These are phyloP conservation scores for Xylocampa areola DNA, from an alignment of 2,888 invertebrate genomes.

Conservation along the genomic window DNA sequence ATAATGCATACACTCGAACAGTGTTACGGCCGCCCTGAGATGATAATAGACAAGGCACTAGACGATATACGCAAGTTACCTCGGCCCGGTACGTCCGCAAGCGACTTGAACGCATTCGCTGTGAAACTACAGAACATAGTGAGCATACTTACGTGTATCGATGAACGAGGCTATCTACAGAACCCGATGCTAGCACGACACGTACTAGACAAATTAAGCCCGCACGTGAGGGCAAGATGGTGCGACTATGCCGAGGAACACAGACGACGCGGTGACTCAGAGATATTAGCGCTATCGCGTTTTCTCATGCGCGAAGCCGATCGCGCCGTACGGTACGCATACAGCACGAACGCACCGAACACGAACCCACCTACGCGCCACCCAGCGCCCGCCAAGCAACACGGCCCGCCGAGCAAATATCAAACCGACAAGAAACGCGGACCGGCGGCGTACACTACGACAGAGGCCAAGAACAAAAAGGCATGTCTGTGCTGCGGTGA, in stretches of 20 bases:
- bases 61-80: background rate
- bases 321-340: background rate
- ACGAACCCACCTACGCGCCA: no score
- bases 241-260: background rate
- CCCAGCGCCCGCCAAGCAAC: no score
- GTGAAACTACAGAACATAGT: background rate
- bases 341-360: background rate
- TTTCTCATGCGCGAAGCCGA: background rate
- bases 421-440: no score
- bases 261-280: no score
- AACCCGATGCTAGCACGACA: no score
- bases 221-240: background rate
- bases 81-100: background rate
- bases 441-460: background rate
- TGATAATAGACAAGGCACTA: background rate
- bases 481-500: background rate
- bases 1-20: slow-evolving; percentile 1
- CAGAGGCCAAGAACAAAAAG: background rate
- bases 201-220: no score
- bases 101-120: background rate
- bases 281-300: background rate
- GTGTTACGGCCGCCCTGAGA: background rate
- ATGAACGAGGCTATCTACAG: no score
- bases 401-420: no score
- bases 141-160: no score